Percentiles rank a stretch among this genome's conserved stretches.
Conservation (phyloP, 2,888 invertebrate genomes). For the Allacma fusca region DNA sequence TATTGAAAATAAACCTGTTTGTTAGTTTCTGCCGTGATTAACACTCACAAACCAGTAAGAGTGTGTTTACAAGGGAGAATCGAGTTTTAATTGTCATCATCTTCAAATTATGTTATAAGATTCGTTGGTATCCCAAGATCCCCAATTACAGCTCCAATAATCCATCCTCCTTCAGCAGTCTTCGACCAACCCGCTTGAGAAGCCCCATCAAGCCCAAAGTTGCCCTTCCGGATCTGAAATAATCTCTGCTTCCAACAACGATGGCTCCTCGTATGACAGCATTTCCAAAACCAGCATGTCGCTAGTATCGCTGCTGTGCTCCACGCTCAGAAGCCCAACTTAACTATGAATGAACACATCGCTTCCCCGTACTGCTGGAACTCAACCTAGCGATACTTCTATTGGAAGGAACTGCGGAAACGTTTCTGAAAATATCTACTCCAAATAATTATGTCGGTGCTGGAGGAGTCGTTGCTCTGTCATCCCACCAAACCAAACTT, state of each 20-base stretch:
- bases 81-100: no score
- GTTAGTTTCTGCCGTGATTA: no score
- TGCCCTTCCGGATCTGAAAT: slow-evolving; percentile 35
- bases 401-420: slow-evolving; percentile 28
- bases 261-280: slow-evolving; percentile 38
- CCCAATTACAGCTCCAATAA: no score
- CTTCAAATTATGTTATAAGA: no score
- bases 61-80: no score
- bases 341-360: not conserved
- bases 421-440: not conserved
- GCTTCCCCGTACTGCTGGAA: slow-evolving; percentile 4
- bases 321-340: not conserved
- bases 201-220: slow-evolving; percentile 38
- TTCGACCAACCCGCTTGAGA: slow-evolving; percentile 23
- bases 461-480: slow-evolving; percentile 8
- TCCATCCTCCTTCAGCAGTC: slow-evolving; percentile 30
- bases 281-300: slow-evolving; percentile 37
- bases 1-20: no score
- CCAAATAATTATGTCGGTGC: slow-evolving; percentile 18
- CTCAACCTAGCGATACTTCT: not conserved
- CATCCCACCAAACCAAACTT: not conserved
- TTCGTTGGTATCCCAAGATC: no score
- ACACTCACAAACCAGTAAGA: no score
- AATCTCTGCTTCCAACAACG: slow-evolving; percentile 32
- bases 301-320: slow-evolving; percentile 18